Base-by-base conservation (phyloP, 2,797 vertebrate species). In the Masticophis lateralis region DNA sequence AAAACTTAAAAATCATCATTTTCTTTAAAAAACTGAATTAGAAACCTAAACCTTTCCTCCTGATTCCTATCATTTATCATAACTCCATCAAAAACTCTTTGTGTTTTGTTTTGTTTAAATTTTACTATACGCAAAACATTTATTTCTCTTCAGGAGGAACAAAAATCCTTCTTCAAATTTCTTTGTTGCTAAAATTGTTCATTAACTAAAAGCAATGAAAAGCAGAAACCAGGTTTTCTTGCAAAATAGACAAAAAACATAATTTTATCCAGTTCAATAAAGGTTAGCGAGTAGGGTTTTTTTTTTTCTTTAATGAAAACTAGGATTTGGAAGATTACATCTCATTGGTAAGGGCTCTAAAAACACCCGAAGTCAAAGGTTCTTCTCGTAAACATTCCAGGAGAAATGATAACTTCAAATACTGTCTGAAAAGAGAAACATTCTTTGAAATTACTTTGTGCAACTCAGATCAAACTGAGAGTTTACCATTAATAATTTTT, bases 401-500 rank as follows among this genome's bases (percentile, higher is more conserved):
- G 25, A n/a, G 13, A 51, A 28, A 61, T 28, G 14, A 12, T 60
- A 6, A 7, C 13, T 74, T 74, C 32, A 89, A 91, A 61, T n/a
- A 28, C n/a, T 37, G 16, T 59, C 74, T 83, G 74, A 47, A 83
- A 83, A 47, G 37, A 47, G 74, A 83, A 83, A 83, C 32, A 11
- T 74, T 74, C 18, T 89, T 89, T 89, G 87, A 66, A 61, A 55
- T n/a, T 28, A 10, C 10, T 9, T 53, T 63, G 37, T 90, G n/a
- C 43, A 53, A 57, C 2, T 51, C n/a, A n/a, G 16, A 74, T 74
- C 74, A 55, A 51, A 57, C 63, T 93, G 92, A 27, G 20, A 89
- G 10, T 0, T 56, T 63, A 12, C 60, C 2, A 25, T 59, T 91
- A 32, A 61, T 91, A 92, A 63, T 95, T 94, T 94, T 90, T 91